These are phyloP conservation scores for Heliconius charithonia DNA, from an alignment of 2,888 invertebrate species.

Conservation along the genomic window DNA sequence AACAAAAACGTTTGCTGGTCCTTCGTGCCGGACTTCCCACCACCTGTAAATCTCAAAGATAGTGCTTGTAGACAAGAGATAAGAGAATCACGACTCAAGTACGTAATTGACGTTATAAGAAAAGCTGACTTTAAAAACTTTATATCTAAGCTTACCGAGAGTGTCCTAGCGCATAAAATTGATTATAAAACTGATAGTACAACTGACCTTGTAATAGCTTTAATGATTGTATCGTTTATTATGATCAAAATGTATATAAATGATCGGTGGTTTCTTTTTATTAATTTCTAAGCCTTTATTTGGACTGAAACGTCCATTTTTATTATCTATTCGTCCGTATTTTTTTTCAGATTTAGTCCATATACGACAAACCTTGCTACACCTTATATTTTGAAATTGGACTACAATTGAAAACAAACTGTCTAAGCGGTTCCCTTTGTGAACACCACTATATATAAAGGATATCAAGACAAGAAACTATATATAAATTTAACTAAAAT, in stretches of 20 bases:
- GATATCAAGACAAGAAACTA: too few species aligned
- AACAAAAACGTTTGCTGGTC: slow-evolving; percentile 52
- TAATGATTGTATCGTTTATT: slow-evolving; percentile 7
- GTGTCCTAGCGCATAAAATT: slow-evolving; percentile 58
- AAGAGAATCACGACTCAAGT: slow-evolving; percentile 68
- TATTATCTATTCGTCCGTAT: too few species aligned
- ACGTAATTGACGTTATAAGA: slow-evolving; percentile 76
- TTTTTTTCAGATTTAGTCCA: too few species aligned
- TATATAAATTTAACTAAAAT: too few species aligned
- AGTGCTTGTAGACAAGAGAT: slow-evolving; percentile 66
- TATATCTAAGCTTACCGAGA: slow-evolving; percentile 55
- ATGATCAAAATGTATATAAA: not conserved
- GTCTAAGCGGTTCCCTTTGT: not conserved
- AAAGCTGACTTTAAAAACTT: slow-evolving; percentile 58
- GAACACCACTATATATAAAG: too few species aligned
- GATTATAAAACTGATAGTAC: slow-evolving; percentile 57
- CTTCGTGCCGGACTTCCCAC: slow-evolving; percentile 59
- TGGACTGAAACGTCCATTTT: too few species aligned
- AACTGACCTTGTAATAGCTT: slow-evolving; percentile 23
- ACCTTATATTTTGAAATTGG: not conserved
- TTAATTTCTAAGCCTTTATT: too few species aligned
- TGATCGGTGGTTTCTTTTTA: too few species aligned
- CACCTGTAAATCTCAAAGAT: slow-evolving; percentile 76
- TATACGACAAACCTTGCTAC: not conserved
- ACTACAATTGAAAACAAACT: too few species aligned